These are phyloP conservation scores for Shinisaurus crocodilurus DNA, from an alignment of 2,113 vertebrate species.

Conservation along the genomic window DNA sequence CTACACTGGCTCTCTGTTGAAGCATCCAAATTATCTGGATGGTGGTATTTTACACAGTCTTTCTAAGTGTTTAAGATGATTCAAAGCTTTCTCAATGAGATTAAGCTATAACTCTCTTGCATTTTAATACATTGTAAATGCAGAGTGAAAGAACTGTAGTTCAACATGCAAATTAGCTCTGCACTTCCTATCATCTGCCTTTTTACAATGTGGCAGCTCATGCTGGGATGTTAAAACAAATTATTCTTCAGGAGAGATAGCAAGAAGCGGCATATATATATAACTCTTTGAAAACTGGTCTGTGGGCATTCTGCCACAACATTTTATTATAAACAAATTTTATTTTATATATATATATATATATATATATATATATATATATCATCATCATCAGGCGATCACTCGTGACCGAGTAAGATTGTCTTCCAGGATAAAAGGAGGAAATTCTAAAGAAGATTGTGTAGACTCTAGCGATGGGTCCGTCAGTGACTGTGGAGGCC, in stretches of 20 bases:
- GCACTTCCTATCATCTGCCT: conserved; percentile 13
- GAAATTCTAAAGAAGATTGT: too few species aligned
- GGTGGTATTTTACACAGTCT: conserved; percentile 60
- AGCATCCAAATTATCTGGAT: conserved; percentile 47
- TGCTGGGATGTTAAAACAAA: conserved; percentile 9
- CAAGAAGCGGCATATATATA: conserved; percentile 31
- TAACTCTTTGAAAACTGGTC: background rate
- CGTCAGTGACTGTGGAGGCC: too few species aligned
- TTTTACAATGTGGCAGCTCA: conserved; percentile 45
- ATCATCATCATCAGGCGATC: too few species aligned
- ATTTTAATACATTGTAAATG: conserved; percentile 57
- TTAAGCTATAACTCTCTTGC: conserved; percentile 57
- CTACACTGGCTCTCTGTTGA: conserved; percentile 48
- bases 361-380: background rate
- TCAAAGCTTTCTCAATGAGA: conserved; percentile 69
- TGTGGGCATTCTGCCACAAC: conserved; percentile 11
- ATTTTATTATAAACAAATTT: conserved; percentile 32
- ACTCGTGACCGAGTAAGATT: too few species aligned
- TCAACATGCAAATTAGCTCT: conserved; percentile 42
- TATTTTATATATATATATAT: background rate
- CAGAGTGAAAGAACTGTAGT: conserved; percentile 47
- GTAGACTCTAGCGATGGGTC: too few species aligned
- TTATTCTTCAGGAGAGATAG: background rate
- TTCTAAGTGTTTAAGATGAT: conserved; percentile 67
- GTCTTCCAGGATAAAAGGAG: too few species aligned